Evolutionary conservation across 2,797 vertebrate species (phyloP).

Genomic region (Rachycentron canadum): DNA sequence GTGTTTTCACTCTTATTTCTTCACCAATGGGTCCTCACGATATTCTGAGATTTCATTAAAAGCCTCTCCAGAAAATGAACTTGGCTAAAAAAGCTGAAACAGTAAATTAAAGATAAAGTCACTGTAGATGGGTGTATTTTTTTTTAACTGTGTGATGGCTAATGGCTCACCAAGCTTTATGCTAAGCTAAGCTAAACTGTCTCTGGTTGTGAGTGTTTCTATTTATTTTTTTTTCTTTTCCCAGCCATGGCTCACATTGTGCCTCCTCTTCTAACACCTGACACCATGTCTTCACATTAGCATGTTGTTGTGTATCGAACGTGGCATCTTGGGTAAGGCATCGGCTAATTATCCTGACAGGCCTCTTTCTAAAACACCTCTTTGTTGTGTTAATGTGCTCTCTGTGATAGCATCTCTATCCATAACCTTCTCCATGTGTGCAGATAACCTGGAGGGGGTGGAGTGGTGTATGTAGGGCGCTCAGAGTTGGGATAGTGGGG

Average conservation of each 20-base stretch:
- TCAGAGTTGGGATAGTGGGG: constrained; percentile 20
- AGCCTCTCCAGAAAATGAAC: no score
- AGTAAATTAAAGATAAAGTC: background rate
- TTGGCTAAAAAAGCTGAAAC: background rate
- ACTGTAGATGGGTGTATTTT: background rate
- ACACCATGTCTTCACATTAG: constrained; percentile 49
- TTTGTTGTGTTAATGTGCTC: constrained; percentile 78
- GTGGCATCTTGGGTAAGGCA: constrained; percentile 59
- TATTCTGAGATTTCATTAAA: background rate
- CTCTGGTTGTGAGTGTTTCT: background rate
- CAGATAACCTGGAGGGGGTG: constrained; percentile 68
- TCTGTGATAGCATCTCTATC: constrained; percentile 78
- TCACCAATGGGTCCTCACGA: background rate
- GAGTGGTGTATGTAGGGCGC: constrained; percentile 60
- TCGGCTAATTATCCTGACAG: constrained; percentile 62
- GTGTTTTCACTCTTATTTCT: background rate
- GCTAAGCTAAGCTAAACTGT: background rate
- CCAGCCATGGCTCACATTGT: constrained; percentile 35
- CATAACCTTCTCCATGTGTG: constrained; percentile 68
- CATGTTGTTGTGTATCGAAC: constrained; percentile 63
- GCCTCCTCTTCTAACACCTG: constrained; percentile 45
- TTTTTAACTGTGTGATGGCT: background rate
- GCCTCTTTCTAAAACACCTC: constrained; percentile 64
- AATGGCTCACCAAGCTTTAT: background rate
- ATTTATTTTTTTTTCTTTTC: background rate